A percentile compares a stretch with the other conserved stretches of the same genome.
Conservation (phyloP, 2,888 invertebrate species). For the Rhogogaster chlorosoma region DNA sequence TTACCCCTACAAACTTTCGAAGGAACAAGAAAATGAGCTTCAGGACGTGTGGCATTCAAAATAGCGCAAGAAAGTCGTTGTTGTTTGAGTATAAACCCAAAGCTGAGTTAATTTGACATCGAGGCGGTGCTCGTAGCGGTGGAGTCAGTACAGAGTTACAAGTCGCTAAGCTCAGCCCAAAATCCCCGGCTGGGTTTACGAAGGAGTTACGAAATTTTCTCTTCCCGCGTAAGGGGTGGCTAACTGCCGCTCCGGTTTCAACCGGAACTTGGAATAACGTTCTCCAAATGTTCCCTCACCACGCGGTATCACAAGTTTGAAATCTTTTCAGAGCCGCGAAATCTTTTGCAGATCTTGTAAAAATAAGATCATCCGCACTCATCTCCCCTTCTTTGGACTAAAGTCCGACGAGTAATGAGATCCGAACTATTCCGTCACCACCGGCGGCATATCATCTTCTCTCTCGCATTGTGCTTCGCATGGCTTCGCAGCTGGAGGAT, state of each 20-base stretch:
- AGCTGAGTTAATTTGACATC: slow-evolving; percentile 50
- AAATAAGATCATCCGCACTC: not conserved
- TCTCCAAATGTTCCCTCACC: not conserved
- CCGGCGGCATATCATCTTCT: slow-evolving; percentile 19
- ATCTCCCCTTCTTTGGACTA: not conserved
- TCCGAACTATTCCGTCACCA: slow-evolving; percentile 28
- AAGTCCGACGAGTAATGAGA: slow-evolving; percentile 25
- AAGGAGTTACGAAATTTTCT: slow-evolving; percentile 49
- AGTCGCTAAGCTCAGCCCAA: slow-evolving; percentile 50
- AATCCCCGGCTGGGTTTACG: slow-evolving; percentile 47
- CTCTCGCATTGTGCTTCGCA: slow-evolving; percentile 16
- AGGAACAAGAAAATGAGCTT: not conserved
- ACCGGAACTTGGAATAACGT: not conserved
- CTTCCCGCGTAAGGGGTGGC: not conserved
- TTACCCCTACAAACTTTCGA: not conserved
- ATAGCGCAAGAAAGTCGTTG: not conserved
- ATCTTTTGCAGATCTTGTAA: not conserved
- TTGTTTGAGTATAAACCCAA: slow-evolving; percentile 31
- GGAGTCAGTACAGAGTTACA: slow-evolving; percentile 44
- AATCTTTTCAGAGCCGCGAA: not conserved
- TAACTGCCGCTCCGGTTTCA: slow-evolving; percentile 19
- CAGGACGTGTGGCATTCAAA: not conserved
- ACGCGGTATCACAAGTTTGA: not conserved
- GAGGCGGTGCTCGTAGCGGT: not conserved
- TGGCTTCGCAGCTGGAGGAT: slow-evolving; percentile 27